Base-by-base conservation (phyloP, 1,140 invertebrate species). In the Brachionus angularis region DNA sequence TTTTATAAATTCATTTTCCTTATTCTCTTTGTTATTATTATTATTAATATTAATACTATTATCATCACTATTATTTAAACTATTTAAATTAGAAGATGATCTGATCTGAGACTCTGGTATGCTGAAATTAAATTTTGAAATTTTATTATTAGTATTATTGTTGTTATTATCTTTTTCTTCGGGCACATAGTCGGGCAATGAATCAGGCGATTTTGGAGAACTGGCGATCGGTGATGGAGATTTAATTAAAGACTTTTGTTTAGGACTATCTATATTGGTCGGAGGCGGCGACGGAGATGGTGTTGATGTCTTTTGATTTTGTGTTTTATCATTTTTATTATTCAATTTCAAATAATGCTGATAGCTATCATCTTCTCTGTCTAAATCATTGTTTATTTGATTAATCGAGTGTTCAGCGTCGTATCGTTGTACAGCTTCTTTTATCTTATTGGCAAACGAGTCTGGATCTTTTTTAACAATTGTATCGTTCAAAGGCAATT, bases 401-500 rank as follows among this genome's bases (percentile, higher is more conserved):
- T 39, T 58, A 27, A 55, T 55, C 3, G 39, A 8, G 8, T 14
- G 10, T n/a, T 42, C 39, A 21, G 36, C 53, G 27, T 67, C 62
- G 16, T 47, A 67, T 29, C 62, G 21, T 25, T 47, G 47, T 25
- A 67, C 36, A 33, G 62, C 62, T 31, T 67, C 62, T 33, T 50
- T 46, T 5, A 67, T 67, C 18, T 49, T 67, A 34, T 67, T 50
- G n/a, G 31, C 34, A 29, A 67, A 67, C 23, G 42, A 44, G 18
- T 67, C 42, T 0, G 61, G 61, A 14, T 44, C 36, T 12, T 47
- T 34, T 67, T 67, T 67, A 18, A 34, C 47, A 18, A 67, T 27
- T 21, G 62, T 67, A 46, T 67, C 62, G 36, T 67, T 67, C 39
- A 67, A 46, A 18, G 62, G 62, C 42, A 67, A 23, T 1, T 31